Conservation (phyloP, 2,113 vertebrate species). For the Neomonachus schauinslandi region DNA sequence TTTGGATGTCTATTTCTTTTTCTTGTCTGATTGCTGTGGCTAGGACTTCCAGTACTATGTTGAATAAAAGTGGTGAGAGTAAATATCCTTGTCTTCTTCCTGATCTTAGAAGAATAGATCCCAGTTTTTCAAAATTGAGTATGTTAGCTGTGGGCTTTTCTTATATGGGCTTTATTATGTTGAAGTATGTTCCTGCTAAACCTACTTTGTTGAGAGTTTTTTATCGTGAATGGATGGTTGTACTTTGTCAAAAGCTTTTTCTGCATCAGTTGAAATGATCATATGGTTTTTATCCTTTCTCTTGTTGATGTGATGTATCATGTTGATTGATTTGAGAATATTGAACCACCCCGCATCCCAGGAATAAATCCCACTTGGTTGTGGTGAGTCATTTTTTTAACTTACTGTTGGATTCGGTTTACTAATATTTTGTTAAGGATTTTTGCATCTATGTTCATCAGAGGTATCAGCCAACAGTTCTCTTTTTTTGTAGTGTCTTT, state of each 20-base stretch:
- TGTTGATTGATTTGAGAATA: neutral
- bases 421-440: neutral
- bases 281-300: neutral
- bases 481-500: neutral
- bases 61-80: no score
- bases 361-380: neutral
- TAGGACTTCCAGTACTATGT: neutral
- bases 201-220: neutral
- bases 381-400: neutral
- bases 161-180: neutral
- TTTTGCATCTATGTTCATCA: neutral
- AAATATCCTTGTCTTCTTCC: no score
- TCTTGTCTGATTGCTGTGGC: neutral
- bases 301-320: neutral
- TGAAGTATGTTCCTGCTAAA: neutral
- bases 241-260: neutral
- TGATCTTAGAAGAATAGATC: no score
- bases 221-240: neutral
- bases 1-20: neutral
- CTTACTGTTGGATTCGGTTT: neutral
- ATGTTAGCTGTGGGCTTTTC: no score
- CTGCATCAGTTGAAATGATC: neutral
- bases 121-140: no score
- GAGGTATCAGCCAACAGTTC: neutral
- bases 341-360: neutral